These are phyloP conservation scores for Synanthedon myopaeformis DNA, from an alignment of 2,888 invertebrate genomes.

Conservation along the genomic window DNA sequence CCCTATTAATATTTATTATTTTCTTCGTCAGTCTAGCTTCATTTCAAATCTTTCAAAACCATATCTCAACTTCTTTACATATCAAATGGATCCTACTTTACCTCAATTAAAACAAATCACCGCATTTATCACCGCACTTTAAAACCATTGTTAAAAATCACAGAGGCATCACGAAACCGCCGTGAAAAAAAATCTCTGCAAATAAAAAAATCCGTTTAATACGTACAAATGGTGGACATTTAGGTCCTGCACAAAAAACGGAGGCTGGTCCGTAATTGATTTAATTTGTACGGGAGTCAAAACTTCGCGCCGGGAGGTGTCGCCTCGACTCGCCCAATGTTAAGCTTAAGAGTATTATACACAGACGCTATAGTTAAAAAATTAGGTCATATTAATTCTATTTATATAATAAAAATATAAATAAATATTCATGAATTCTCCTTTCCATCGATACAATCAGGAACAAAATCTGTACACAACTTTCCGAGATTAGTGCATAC, in stretches of 20 bases:
- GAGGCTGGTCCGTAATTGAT: constrained; percentile 55
- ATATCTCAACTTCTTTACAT: not conserved
- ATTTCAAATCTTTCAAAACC: too few species aligned
- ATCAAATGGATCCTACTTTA: not conserved
- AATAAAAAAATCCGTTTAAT: constrained; percentile 44
- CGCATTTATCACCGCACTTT: not conserved
- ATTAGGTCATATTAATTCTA: too few species aligned
- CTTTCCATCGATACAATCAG: too few species aligned
- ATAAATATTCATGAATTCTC: too few species aligned
- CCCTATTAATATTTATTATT: too few species aligned
- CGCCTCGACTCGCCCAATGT: constrained; percentile 12
- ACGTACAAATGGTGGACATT: constrained; percentile 52
- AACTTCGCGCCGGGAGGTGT: constrained; percentile 32
- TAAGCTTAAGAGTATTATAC: constrained; percentile 7
- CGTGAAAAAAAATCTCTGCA: constrained; percentile 4
- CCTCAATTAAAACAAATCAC: not conserved
- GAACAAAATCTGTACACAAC: too few species aligned
- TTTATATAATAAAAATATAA: too few species aligned
- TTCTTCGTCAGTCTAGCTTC: too few species aligned
- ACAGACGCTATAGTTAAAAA: not conserved
- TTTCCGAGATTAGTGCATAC: too few species aligned
- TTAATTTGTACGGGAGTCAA: constrained; percentile 64
- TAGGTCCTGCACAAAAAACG: constrained; percentile 33
- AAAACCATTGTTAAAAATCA: constrained; percentile 1
- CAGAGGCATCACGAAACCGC: not conserved